Percentiles rank a stretch among this genome's conserved stretches.
Evolutionary conservation across 2,888 invertebrate species (phyloP).

Genomic region (Cactoblastis cactorum): DNA sequence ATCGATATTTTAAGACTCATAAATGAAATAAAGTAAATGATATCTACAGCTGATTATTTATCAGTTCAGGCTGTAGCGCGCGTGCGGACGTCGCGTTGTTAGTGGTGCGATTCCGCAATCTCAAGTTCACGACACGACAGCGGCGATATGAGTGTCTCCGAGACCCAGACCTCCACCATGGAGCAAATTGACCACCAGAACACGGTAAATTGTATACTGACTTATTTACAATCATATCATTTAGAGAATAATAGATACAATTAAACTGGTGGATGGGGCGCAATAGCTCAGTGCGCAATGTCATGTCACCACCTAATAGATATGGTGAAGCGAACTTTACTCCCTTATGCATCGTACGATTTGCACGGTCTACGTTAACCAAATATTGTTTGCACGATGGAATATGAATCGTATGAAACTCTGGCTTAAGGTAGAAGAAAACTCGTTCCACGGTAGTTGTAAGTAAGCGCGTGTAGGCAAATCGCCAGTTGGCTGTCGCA

Average conservation of each 20-base stretch:
- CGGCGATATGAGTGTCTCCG: conserved; percentile 27
- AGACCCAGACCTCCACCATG: conserved; percentile 33
- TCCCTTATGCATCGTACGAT: conserved; percentile 5
- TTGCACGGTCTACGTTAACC: conserved; percentile 7
- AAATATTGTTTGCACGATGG: not conserved
- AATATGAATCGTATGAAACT: conserved; percentile 6
- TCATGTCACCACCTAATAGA: not conserved
- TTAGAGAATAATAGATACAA: no score
- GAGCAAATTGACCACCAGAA: conserved; percentile 33
- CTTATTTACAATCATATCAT: no score
- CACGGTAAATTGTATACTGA: conserved; percentile 46
- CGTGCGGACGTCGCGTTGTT: conserved; percentile 39
- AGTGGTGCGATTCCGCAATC: conserved; percentile 39
- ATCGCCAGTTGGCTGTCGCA: conserved; percentile 71
- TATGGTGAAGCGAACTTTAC: conserved; percentile 10
- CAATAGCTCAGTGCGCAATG: no score
- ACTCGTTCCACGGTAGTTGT: not conserved
- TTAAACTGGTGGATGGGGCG: no score
- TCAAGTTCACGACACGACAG: conserved; percentile 36
- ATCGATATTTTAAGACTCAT: conserved; percentile 25
- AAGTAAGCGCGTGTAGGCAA: conserved; percentile 44
- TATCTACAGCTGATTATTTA: conserved; percentile 50
- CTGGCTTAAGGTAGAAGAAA: conserved; percentile 2
- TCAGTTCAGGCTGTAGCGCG: conserved; percentile 45
- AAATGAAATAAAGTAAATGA: conserved; percentile 42